Evolutionary conservation across 2,797 vertebrate species (phyloP).

Genomic region (Taenioides sp.): DNA sequence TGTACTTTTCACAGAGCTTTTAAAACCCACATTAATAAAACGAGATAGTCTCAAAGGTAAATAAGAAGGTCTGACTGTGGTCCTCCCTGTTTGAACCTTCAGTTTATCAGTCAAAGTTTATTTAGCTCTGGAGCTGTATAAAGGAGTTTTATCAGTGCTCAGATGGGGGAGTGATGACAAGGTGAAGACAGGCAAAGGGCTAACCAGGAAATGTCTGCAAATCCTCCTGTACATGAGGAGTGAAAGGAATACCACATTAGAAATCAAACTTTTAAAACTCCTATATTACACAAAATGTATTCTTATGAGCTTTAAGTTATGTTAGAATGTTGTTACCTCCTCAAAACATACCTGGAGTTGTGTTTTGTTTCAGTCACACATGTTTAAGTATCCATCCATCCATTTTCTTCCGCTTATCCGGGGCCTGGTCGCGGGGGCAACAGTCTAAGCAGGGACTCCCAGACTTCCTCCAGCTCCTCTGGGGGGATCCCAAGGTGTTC

Average conservation of each 20-base stretch:
- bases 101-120: conserved; percentile 46
- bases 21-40: conserved; percentile 23
- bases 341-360: too few relatives aligned
- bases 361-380: too few relatives aligned
- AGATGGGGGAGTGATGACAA: conserved; percentile 15
- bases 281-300: too few relatives aligned
- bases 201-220: conserved; percentile 41
- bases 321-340: too few relatives aligned
- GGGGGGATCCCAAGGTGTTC: too few relatives aligned
- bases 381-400: too few relatives aligned
- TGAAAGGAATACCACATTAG: background rate
- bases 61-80: conserved; percentile 15
- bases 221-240: conserved; percentile 18
- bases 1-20: conserved; percentile 2
- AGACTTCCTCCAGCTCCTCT: too few relatives aligned
- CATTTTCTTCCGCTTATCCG: too few relatives aligned
- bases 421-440: too few relatives aligned
- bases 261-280: too few relatives aligned
- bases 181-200: conserved; percentile 23
- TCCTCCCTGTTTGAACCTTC: conserved; percentile 17
- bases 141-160: conserved; percentile 18
- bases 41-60: conserved; percentile 28
- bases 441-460: too few relatives aligned
- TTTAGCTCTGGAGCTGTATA: conserved; percentile 44
- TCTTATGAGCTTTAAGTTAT: too few relatives aligned